Evolutionary conservation across 2,113 vertebrate genomes (phyloP).

Genomic region (Pangasianodon hypophthalmus): DNA sequence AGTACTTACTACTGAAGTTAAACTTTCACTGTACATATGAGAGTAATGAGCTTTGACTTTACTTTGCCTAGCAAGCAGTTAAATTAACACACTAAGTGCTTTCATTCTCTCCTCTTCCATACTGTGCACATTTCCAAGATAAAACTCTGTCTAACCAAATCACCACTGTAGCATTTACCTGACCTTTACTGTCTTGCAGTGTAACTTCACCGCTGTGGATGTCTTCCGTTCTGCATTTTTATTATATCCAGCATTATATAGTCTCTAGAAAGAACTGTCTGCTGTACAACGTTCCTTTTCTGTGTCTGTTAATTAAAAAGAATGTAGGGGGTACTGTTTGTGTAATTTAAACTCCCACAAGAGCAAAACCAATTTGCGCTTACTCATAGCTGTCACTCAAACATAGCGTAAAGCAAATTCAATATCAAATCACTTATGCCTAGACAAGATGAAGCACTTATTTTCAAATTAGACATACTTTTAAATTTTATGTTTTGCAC

Average conservation of each 20-base stretch:
- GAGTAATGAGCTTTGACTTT: background rate
- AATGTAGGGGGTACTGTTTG: background rate
- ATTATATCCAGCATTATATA: background rate
- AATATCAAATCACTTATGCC: background rate
- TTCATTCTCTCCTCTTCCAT: background rate
- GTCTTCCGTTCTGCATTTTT: background rate
- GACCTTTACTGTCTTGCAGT: background rate
- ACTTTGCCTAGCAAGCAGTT: background rate
- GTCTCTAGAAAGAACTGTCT: background rate
- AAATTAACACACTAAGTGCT: background rate
- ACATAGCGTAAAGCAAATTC: background rate
- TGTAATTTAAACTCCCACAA: background rate
- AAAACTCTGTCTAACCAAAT: background rate
- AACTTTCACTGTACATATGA: background rate
- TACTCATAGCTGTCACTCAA: background rate
- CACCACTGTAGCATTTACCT: conserved; percentile 2
- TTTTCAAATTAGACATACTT: background rate
- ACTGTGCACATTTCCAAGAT: conserved; percentile 2
- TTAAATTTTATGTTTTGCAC: background rate
- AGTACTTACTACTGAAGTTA: background rate
- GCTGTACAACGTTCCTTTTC: too few relatives aligned
- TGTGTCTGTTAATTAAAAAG: background rate
- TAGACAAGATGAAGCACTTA: background rate
- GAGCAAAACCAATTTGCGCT: background rate
- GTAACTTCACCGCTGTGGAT: background rate